A percentile compares a stretch with the other conserved stretches of the same genome.
phyloP scores from a whole-genome alignment of 2,888 invertebrate genomes.

The Caenorhabditis angaria region DNA sequence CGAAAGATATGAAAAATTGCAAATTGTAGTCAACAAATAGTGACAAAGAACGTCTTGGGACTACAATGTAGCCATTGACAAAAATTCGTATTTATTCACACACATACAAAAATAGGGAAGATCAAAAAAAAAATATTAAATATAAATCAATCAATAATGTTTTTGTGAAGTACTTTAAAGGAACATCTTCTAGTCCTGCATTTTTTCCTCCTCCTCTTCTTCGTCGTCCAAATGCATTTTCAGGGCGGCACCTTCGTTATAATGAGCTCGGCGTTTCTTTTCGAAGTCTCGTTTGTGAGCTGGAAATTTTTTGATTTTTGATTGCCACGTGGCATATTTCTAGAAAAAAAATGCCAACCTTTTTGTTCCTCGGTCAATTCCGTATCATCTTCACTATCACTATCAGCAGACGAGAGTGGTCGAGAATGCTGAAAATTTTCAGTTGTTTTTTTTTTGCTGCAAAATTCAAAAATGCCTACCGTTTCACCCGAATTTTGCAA shows the following conservation, averaged over 20 bases:
- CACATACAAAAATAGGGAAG: too few relatives aligned
- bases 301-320: conserved; percentile 29
- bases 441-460: background rate
- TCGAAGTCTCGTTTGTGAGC: conserved; percentile 79
- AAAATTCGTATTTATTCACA: too few relatives aligned
- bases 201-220: conserved; percentile 81
- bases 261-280: conserved; percentile 92
- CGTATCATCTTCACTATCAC: conserved; percentile 58
- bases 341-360: conserved; percentile 41
- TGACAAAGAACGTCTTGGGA: too few relatives aligned
- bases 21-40: too few relatives aligned
- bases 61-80: too few relatives aligned
- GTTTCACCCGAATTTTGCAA: conserved; percentile 20
- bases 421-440: background rate
- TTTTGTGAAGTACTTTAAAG: too few relatives aligned
- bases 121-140: conserved; percentile 16
- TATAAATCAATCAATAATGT: background rate
- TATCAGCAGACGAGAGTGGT: conserved; percentile 44
- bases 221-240: conserved; percentile 82
- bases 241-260: conserved; percentile 95
- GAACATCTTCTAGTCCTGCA: conserved; percentile 6
- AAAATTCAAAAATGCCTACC: background rate
- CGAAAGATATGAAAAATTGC: too few relatives aligned
- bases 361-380: conserved; percentile 62
- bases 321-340: too few relatives aligned